These are phyloP conservation scores for Esox lucius DNA, from an alignment of 2,797 vertebrate species.

Conservation along the genomic window DNA sequence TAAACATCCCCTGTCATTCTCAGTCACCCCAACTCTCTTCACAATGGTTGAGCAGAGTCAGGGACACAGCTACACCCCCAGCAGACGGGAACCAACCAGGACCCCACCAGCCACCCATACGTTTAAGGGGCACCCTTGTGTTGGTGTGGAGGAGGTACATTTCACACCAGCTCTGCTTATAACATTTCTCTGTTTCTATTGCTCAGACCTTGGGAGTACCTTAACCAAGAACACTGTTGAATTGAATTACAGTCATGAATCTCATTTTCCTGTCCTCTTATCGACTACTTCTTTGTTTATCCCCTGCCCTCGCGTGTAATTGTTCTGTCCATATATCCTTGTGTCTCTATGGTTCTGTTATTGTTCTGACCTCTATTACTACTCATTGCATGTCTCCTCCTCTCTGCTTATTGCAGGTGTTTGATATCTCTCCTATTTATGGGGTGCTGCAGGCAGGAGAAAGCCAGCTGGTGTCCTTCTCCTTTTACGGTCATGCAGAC, in stretches of 20 bases:
- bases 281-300: not conserved
- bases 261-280: not conserved
- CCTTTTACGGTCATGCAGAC: conserved; percentile 82
- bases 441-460: conserved; percentile 77
- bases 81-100: not conserved
- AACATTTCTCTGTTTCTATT: conserved; percentile 1
- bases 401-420: conserved; percentile 74
- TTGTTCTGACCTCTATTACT: not conserved
- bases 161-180: not conserved
- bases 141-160: conserved; percentile 74
- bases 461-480: conserved; percentile 73
- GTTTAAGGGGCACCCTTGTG: conserved; percentile 25
- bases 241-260: not conserved
- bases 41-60: conserved; percentile 20
- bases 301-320: not conserved
- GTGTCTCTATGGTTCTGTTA: not conserved
- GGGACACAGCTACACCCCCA: not conserved
- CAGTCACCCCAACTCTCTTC: conserved; percentile 5
- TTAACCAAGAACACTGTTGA: not conserved
- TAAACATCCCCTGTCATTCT: not conserved
- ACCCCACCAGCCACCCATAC: not conserved
- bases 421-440: conserved; percentile 78
- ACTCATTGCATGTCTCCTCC: conserved; percentile 5
- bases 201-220: not conserved
- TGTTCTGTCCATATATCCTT: not conserved